Percentiles rank a stretch among this genome's conserved stretches.
phyloP scores from a whole-genome alignment of 2,113 vertebrate genomes.

The Pimephales promelas region DNA sequence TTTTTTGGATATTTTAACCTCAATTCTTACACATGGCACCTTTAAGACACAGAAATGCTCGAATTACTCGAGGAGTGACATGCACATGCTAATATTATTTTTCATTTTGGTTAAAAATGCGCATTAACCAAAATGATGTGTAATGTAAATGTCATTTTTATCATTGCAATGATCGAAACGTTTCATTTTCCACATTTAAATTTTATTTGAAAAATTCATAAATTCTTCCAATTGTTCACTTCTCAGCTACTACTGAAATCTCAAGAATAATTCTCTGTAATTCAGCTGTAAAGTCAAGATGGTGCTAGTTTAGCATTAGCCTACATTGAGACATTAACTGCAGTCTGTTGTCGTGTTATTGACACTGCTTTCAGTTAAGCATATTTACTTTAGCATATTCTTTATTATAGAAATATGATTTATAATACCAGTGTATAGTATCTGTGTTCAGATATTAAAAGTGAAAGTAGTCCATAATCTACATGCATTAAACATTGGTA shows the following conservation, averaged over 20 bases:
- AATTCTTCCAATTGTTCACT: no score
- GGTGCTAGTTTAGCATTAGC: no score
- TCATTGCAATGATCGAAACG: neutral
- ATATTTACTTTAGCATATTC: neutral
- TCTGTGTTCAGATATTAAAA: neutral
- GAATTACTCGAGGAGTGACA: no score
- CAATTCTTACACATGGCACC: no score
- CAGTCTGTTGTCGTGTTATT: neutral
- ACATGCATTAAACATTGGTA: neutral
- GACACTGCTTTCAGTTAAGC: no score
- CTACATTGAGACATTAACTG: neutral
- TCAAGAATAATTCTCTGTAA: no score
- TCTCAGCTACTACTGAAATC: no score
- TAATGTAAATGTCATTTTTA: neutral
- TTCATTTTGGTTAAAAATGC: neutral
- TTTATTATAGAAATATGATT: no score
- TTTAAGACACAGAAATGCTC: no score
- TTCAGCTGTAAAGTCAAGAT: no score
- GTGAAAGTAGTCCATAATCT: neutral
- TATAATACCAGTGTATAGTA: neutral
- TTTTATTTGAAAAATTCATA: no score
- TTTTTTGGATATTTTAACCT: no score
- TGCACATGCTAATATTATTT: neutral
- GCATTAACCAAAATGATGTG: neutral
- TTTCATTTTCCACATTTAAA: neutral